Evolutionary conservation across 2,113 vertebrate genomes (phyloP).

Genomic region (Gambusia affinis): DNA sequence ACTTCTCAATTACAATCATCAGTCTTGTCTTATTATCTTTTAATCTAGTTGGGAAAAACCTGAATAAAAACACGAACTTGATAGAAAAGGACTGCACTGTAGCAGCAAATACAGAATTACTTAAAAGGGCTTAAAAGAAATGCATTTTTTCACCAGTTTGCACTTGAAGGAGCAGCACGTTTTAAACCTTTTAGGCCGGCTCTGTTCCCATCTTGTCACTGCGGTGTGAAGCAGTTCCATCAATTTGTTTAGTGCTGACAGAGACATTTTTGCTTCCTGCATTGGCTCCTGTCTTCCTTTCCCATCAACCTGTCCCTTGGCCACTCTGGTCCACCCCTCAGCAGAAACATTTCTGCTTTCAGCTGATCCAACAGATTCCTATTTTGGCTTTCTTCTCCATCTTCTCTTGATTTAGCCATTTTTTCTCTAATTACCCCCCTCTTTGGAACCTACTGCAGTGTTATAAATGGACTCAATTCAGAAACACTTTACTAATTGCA

Average conservation of each 20-base stretch:
- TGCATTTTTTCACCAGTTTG: constrained; percentile 13
- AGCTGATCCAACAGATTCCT: background rate
- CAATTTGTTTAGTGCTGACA: constrained; percentile 61
- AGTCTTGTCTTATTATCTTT: constrained; percentile 29
- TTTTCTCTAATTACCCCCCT: background rate
- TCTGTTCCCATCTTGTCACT: constrained; percentile 19
- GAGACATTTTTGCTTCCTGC: constrained; percentile 21
- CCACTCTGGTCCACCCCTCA: constrained; percentile 9
- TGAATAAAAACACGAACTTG: background rate
- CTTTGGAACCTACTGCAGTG: too few relatives aligned
- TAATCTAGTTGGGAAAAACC: constrained; percentile 23
- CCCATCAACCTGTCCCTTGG: constrained; percentile 17
- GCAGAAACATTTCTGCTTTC: background rate
- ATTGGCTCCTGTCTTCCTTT: constrained; percentile 5
- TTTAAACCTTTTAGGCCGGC: constrained; percentile 2
- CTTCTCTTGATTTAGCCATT: background rate
- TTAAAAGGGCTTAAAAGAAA: background rate
- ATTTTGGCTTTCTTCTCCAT: background rate
- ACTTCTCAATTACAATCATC: constrained; percentile 51
- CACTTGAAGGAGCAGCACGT: background rate
- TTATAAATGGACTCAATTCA: too few relatives aligned
- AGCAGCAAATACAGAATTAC: background rate
- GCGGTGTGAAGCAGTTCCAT: constrained; percentile 44
- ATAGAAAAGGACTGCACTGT: background rate
- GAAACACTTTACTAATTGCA: too few relatives aligned